Evolutionary conservation across 2,888 invertebrate genomes (phyloP).

Genomic region (Cerceris rybyensis): DNA sequence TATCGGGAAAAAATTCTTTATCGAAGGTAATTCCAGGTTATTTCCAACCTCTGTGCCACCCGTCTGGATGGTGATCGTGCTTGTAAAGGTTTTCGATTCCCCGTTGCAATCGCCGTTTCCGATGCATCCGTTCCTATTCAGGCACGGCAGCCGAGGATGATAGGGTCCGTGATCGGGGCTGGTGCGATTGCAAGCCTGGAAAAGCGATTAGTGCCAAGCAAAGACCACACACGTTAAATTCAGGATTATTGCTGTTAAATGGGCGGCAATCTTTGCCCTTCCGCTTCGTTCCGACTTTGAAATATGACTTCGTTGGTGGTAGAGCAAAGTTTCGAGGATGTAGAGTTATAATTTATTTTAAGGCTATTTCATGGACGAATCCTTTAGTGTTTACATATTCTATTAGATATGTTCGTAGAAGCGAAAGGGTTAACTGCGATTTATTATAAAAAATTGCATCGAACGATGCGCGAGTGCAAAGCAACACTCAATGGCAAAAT

Average conservation of each 20-base stretch:
- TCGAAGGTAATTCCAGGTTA: conserved; percentile 22
- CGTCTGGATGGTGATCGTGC: conserved; percentile 79
- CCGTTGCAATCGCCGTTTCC: conserved; percentile 67
- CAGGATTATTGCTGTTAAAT: neutral
- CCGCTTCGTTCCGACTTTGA: no score
- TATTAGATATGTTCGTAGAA: no score
- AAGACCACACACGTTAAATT: conserved; percentile 63
- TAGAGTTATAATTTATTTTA: no score
- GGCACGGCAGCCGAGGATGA: conserved; percentile 39
- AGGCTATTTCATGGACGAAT: no score
- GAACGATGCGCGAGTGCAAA: no score
- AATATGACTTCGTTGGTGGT: no score
- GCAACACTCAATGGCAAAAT: no score
- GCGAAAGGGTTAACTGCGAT: no score
- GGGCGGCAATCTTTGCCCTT: neutral
- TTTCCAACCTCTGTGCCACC: conserved; percentile 73
- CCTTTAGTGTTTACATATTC: no score
- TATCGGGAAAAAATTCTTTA: neutral
- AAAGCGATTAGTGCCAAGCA: conserved; percentile 79
- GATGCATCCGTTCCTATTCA: conserved; percentile 61
- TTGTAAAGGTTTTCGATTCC: conserved; percentile 78
- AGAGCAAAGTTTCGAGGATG: no score
- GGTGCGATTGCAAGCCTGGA: conserved; percentile 74
- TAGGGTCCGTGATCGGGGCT: conserved; percentile 66
- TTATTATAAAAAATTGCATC: no score